Evolutionary conservation across 2,888 invertebrate species (phyloP).

Genomic region (Prenolepis imparis): DNA sequence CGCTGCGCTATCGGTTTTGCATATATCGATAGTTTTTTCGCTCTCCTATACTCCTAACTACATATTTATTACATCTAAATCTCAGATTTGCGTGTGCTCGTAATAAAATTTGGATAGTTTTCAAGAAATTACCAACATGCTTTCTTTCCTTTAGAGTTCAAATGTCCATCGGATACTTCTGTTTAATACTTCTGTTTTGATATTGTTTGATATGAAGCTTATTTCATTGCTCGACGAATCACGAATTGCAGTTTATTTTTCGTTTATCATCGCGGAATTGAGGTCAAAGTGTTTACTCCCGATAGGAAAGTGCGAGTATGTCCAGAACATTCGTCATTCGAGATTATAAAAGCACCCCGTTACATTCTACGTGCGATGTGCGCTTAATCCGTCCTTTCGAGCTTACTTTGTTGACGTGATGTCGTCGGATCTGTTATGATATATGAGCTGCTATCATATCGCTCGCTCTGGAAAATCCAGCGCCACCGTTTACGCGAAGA

Average conservation of each 20-base stretch:
- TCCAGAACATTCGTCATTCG: constrained; percentile 8
- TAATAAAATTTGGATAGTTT: constrained; percentile 20
- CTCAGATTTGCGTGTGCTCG: constrained; percentile 27
- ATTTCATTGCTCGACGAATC: constrained; percentile 6
- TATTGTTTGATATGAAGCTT: constrained; percentile 5
- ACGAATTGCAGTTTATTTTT: background rate
- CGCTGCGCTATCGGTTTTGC: background rate
- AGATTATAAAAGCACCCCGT: constrained; percentile 5
- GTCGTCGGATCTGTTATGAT: constrained; percentile 35
- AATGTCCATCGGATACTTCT: background rate
- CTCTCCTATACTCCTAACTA: background rate
- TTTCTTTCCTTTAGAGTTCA: constrained; percentile 9
- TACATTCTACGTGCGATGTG: background rate
- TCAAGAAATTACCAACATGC: background rate
- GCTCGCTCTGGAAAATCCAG: constrained; percentile 33
- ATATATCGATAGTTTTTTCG: constrained; percentile 15
- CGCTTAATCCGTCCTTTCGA: constrained; percentile 34
- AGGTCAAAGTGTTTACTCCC: constrained; percentile 17
- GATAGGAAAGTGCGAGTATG: background rate
- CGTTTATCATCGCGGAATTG: background rate
- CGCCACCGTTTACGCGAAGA: constrained; percentile 9
- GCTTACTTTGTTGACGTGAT: constrained; percentile 20
- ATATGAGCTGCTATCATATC: constrained; percentile 14
- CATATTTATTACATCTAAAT: constrained; percentile 38
- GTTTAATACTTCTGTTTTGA: too few species aligned